Evolutionary conservation across 1,140 invertebrate species (phyloP), one percentile per base, ranked within the genome.

Genomic region (Acromyrmex charruanus): DNA sequence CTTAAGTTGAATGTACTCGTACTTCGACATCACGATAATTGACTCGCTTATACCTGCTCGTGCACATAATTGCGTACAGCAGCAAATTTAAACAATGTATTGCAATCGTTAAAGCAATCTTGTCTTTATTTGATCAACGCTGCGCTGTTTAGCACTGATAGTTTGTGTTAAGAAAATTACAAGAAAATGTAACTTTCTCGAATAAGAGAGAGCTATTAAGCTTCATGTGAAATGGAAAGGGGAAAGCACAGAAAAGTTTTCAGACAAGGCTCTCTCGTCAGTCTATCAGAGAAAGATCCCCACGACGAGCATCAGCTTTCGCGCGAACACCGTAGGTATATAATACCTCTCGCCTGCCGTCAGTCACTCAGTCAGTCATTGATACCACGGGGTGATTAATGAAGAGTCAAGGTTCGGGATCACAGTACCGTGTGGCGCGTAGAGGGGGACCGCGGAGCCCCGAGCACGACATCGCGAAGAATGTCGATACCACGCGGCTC

Each of bases 361-460:
- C 94, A 95, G 93, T 95, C 94, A 95, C 93, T 95, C 93, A 94
- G 94, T 94, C 94, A 95, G 94, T 95, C 94, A 95, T 95, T 95
- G 94, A 95, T 95, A 95, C 94, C 91, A 90, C 88, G 87, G 88
- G 81, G 94, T 95, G 94, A 95, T 95, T 95, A 95, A 95, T 95
- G 94, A 95, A 94, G 94, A 95, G 94, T 95, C 94, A 95, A 95
- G 94, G 94, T 94, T 95, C 92, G 91, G 92, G 92, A 94, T 94
- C 94, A 92, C 92, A 92, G 94, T 92, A 91, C 91, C 92, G 92
- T 92, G 92, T 90, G 91, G 89, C 91, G 91, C 89, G 39, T 61
- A 72, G 88, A 88, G 75, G 87, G 82, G 79, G 58, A 80, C 77
- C 87, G 74, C 77, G 89, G 92, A 91, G 90, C 89, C 91, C 82